A percentile compares a stretch with the other conserved stretches of the same genome.
Conservation (phyloP, 2,888 invertebrate genomes). For the Alloplasta piceator region DNA sequence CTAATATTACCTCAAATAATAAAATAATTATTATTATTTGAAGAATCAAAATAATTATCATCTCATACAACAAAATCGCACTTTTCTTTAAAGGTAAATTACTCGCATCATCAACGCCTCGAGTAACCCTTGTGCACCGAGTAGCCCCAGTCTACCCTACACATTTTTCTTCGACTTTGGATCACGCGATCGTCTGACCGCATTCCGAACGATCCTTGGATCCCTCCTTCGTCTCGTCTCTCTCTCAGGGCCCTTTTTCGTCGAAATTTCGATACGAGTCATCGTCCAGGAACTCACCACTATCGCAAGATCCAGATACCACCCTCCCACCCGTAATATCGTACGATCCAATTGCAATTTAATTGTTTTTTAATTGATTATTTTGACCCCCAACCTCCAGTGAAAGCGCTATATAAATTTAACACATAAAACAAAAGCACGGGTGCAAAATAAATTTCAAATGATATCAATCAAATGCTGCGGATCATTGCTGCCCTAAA, state of each 20-base stretch:
- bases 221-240: conserved; percentile 27
- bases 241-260: conserved; percentile 17
- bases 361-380: not conserved
- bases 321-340: not conserved
- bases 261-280: conserved; percentile 37
- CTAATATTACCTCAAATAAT: no score
- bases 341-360: not conserved
- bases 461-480: no score
- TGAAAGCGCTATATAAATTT: not conserved
- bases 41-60: no score
- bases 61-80: no score
- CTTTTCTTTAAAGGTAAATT: no score
- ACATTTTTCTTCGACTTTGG: conserved; percentile 22
- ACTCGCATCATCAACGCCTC: no score
- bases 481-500: no score
- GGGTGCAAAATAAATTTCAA: no score
- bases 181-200: conserved; percentile 56
- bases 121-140: no score
- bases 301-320: not conserved
- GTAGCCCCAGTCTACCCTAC: no score
- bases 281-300: conserved; percentile 6
- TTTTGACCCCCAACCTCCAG: not conserved
- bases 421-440: not conserved
- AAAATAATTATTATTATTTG: no score
- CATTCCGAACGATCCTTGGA: conserved; percentile 48